phyloP scores from a whole-genome alignment of 2,888 invertebrate species.

The Achlya flavicornis region DNA sequence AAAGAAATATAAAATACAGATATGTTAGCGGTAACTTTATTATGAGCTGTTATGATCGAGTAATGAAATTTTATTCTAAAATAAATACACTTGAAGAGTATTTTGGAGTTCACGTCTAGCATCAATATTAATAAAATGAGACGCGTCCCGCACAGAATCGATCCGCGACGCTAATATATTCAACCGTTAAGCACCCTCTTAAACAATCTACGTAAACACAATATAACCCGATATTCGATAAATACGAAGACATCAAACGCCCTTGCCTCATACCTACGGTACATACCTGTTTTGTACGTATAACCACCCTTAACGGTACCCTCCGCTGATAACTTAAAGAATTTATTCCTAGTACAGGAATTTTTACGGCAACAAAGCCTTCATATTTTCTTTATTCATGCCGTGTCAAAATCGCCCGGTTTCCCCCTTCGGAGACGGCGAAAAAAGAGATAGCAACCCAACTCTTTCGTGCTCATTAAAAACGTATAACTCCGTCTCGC shows the following conservation, averaged over 20 bases:
- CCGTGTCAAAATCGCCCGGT: constrained; percentile 78
- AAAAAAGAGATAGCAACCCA: constrained; percentile 70
- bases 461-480: constrained; percentile 76
- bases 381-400: constrained; percentile 83
- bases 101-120: constrained; percentile 31
- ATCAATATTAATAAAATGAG: constrained; percentile 52
- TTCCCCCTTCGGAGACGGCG: constrained; percentile 59
- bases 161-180: constrained; percentile 72
- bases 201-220: constrained; percentile 62
- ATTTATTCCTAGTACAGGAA: constrained; percentile 82
- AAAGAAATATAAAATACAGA: too few relatives aligned
- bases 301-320: constrained; percentile 59
- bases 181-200: constrained; percentile 68
- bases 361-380: constrained; percentile 82
- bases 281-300: constrained; percentile 24
- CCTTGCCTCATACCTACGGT: constrained; percentile 39
- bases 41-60: too few relatives aligned
- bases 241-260: constrained; percentile 55
- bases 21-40: too few relatives aligned
- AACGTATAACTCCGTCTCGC: constrained; percentile 56
- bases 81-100: constrained; percentile 12
- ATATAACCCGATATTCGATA: constrained; percentile 63
- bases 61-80: neutral
- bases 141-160: constrained; percentile 44
- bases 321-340: constrained; percentile 80